Evolutionary conservation across 2,113 vertebrate genomes (phyloP), one percentile per base, ranked within the genome.

Genomic region (Sigmodon hispidus): DNA sequence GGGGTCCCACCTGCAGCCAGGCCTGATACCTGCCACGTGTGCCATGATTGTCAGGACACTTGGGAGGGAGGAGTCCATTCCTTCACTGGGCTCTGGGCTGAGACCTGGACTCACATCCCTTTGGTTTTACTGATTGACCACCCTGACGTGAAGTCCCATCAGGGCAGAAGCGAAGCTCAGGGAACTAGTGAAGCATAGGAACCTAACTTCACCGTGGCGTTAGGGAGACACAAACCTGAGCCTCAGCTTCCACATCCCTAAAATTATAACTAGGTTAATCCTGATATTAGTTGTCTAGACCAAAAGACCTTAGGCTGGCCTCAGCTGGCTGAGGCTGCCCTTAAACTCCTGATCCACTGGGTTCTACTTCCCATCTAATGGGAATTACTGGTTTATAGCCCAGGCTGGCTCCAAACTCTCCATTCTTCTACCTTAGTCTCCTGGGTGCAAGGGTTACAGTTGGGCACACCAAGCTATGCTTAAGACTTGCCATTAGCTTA

Each of bases 91-190:
- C 87, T 17, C 31, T 19, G 73, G 65, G 65, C 26, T 0, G 16
- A 70, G 31, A 22, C 34, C 52, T 3, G n/a, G 8, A 72, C 8
- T 50, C n/a, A 2, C 0, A 0, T 34, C n/a, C 61, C 59, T 52
- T 6, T 1, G 34, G 17, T 16, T 9, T 88, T 10, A 34, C 83
- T 8, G 7, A 8, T 7, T 55, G 26, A 1, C 52, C 29, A 63
- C 45, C 31, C 79, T 67, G 92, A 73, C 84, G 72, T 24, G 86
- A 69, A 34, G 80, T 48, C 72, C 70, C 67, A 67, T 72, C 43
- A 22, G 59, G 63, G 50, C 36, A 11, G 0, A 0, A 29, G 15
- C 24, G 48, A 85, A 36, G 87, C 86, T 94, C 45, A 13, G 57
- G 36, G 63, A 88, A n/a, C 43, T 89, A 10, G 6, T 0, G 61